Evolutionary conservation across 30 jellyfish, hydroid and myxozoan genomes (phyloP).

Genomic region (Turritopsis dohrnii): DNA sequence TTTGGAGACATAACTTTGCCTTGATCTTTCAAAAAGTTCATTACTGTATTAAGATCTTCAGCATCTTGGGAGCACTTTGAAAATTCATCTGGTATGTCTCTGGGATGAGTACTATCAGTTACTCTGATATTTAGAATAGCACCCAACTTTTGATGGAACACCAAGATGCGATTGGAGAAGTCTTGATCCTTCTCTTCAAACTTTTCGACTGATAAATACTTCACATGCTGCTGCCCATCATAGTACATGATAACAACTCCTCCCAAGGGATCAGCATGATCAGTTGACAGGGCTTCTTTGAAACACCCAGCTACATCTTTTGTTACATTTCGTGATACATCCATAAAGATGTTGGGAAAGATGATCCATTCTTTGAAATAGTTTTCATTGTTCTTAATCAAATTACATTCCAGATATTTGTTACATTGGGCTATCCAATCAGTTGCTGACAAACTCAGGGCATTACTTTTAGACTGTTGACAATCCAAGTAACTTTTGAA

Average conservation of each 20-base stretch:
- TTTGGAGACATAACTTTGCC: neutral
- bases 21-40: neutral
- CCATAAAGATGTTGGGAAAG: neutral
- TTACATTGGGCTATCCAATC: neutral
- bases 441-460: neutral
- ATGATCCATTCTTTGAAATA: neutral
- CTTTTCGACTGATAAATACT: neutral
- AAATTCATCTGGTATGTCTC: neutral
- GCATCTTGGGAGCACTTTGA: neutral
- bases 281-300: neutral
- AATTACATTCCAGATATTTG: neutral
- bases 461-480: neutral
- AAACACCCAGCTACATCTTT: neutral
- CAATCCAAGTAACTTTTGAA: neutral
- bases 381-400: neutral
- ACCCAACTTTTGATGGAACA: neutral
- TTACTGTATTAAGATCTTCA: neutral
- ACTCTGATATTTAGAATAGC: neutral
- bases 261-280: neutral
- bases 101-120: neutral
- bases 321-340: neutral
- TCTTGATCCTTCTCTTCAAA: neutral
- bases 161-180: neutral
- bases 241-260: neutral
- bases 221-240: neutral